A percentile compares a stretch with the other conserved stretches of the same genome.
Evolutionary conservation across 2,113 vertebrate species (phyloP).

Genomic region (Muscicapa adusta): DNA sequence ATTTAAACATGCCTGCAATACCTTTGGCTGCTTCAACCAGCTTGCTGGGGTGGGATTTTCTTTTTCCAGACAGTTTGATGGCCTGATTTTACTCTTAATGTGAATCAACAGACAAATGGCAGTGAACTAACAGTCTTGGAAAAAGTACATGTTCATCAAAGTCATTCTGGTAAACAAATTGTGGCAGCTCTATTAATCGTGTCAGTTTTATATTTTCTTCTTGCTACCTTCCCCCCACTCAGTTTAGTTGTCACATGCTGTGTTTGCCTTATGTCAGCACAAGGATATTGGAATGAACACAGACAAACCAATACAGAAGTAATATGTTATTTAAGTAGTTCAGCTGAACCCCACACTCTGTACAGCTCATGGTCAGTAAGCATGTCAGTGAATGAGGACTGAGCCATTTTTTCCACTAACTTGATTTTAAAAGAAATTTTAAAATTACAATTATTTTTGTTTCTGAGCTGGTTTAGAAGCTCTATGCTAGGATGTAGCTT

Average conservation of each 20-base stretch:
- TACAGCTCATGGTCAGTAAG: neutral
- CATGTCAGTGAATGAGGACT: neutral
- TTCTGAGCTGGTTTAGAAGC: neutral
- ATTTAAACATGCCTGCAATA: neutral
- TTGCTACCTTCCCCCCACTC: neutral
- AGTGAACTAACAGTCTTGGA: neutral
- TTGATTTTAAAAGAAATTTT: neutral
- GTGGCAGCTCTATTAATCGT: slow-evolving; percentile 24
- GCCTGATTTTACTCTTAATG: slow-evolving; percentile 34
- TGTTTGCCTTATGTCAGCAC: neutral
- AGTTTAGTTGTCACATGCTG: neutral
- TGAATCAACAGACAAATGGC: slow-evolving; percentile 5
- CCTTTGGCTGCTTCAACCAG: neutral
- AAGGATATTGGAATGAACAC: neutral
- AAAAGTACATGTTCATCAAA: slow-evolving; percentile 39
- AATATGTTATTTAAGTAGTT: neutral
- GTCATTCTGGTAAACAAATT: slow-evolving; percentile 17
- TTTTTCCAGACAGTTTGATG: neutral
- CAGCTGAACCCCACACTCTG: neutral
- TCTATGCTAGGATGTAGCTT: neutral
- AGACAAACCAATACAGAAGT: neutral
- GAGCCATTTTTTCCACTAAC: neutral
- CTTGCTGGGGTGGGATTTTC: neutral
- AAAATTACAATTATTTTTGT: neutral
- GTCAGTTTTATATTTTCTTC: neutral